Conservation (phyloP, 2,113 vertebrate species). For the Oreocharis arfaki region DNA sequence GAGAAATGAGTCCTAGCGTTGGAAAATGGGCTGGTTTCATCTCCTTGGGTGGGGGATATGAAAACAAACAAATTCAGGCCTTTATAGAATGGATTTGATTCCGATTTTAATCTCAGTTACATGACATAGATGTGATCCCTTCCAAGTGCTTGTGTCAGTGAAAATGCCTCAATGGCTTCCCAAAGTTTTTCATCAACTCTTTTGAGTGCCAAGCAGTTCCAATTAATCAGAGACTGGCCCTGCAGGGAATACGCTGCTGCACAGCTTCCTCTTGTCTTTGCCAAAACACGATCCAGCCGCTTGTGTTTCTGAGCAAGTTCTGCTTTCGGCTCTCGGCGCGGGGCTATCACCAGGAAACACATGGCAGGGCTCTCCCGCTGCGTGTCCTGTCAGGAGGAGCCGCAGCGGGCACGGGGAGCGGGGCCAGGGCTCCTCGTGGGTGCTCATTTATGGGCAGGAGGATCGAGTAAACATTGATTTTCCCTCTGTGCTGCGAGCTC, state of each 20-base stretch:
- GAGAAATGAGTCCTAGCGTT: neutral
- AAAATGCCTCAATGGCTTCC: neutral
- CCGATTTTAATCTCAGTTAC: neutral
- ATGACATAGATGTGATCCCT: neutral
- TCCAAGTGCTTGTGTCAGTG: neutral
- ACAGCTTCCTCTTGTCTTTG: slow-evolving; percentile 34
- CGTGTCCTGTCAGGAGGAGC: neutral
- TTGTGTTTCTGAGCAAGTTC: neutral
- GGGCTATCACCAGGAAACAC: slow-evolving; percentile 34
- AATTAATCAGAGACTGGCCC: neutral
- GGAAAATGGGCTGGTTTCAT: neutral
- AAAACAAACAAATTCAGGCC: neutral
- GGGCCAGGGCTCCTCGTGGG: rapidly evolving
- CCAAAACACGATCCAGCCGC: neutral
- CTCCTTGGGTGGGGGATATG: neutral
- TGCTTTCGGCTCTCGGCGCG: neutral
- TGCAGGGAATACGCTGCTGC: neutral
- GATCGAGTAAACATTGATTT: neutral
- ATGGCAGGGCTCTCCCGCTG: neutral
- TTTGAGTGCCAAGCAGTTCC: neutral
- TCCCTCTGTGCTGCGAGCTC: neutral
- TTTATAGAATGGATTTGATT: neutral
- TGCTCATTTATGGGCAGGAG: neutral
- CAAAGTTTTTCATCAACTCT: neutral
- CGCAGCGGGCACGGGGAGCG: rapidly evolving